Conservation (phyloP, 2,113 vertebrate genomes). For the Mastomys coucha region DNA sequence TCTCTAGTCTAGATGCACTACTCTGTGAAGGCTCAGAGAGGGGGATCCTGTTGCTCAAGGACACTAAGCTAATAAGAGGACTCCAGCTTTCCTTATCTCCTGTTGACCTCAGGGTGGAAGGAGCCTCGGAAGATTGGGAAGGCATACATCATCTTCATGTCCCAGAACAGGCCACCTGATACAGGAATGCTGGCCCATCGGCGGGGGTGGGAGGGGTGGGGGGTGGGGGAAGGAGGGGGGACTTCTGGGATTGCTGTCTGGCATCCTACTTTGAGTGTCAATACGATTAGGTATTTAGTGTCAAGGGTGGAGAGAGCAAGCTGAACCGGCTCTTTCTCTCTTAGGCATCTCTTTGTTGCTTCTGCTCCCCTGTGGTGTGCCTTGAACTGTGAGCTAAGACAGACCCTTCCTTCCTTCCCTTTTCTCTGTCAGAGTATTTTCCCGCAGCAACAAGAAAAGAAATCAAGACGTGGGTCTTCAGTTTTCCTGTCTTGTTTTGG, state of each 20-base stretch:
- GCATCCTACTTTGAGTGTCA: not conserved
- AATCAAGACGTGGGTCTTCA: not conserved
- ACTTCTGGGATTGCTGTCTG: not conserved
- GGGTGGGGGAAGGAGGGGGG: no score
- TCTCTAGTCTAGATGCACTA: not conserved
- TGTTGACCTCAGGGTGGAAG: not conserved
- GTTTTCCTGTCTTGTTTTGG: not conserved
- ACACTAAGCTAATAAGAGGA: not conserved
- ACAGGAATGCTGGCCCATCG: not conserved
- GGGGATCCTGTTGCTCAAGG: not conserved
- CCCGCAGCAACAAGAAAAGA: not conserved
- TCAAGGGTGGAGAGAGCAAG: not conserved
- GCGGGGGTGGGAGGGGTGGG: no score
- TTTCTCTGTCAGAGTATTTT: not conserved
- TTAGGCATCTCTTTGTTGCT: not conserved
- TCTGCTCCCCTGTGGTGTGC: not conserved
- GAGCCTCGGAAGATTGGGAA: not conserved
- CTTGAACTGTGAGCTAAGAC: not conserved
- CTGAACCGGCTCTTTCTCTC: no score
- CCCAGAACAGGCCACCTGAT: accelerated
- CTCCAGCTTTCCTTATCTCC: not conserved
- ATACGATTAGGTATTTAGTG: not conserved
- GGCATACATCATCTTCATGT: not conserved
- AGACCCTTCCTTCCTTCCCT: not conserved
- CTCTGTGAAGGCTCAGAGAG: not conserved